phyloP scores from a whole-genome alignment of 2,113 vertebrate species.

The Eulemur rufifrons region DNA sequence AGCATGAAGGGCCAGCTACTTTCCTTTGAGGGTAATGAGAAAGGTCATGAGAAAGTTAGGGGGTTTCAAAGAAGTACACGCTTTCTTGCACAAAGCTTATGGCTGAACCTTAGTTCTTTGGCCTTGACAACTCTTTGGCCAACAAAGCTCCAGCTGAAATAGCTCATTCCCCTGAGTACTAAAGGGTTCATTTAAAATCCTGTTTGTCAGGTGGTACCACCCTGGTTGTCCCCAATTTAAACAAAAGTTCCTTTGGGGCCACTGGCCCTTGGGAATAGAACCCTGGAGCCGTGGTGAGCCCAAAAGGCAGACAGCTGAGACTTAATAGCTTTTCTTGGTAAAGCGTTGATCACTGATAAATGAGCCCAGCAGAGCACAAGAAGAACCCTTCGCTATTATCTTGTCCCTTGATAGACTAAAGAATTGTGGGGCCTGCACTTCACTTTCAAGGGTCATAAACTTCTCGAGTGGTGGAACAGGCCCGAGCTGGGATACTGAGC shows the following conservation, averaged over 20 bases:
- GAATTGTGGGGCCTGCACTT: neutral
- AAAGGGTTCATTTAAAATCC: neutral
- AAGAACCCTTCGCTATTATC: neutral
- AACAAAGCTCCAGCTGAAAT: neutral
- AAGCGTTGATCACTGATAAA: neutral
- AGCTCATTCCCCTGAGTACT: neutral
- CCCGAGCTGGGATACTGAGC: neutral
- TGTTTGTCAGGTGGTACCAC: neutral
- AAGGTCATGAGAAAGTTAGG: neutral
- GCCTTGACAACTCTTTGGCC: neutral
- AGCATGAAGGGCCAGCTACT: neutral
- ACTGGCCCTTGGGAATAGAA: slow-evolving; percentile 6
- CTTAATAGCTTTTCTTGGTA: neutral
- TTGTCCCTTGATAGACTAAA: neutral
- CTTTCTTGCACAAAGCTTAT: neutral
- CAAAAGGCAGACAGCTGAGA: neutral
- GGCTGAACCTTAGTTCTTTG: neutral
- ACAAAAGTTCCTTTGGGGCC: slow-evolving; percentile 64
- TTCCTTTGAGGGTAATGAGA: neutral
- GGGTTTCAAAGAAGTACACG: neutral
- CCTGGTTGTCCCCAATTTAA: slow-evolving; percentile 39
- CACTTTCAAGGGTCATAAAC: neutral
- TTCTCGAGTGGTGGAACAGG: neutral
- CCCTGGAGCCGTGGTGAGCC: neutral
- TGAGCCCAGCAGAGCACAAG: neutral